Percentiles rank a stretch among this genome's conserved stretches.
phyloP scores from a whole-genome alignment of 1,140 invertebrate genomes.

The Hycleus cichorii region DNA sequence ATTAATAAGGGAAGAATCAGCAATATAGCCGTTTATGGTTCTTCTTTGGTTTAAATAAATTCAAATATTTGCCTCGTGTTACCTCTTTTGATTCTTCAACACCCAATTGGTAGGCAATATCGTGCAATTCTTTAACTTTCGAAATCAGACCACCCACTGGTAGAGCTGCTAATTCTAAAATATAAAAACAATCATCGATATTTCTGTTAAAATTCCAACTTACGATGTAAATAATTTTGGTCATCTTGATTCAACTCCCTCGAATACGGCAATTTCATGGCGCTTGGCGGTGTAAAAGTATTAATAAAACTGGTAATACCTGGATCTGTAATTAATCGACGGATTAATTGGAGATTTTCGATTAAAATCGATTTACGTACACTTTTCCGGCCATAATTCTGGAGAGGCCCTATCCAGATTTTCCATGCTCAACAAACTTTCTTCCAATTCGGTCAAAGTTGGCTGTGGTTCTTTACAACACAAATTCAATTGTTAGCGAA shows the following conservation, averaged over 20 bases:
- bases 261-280: conserved; percentile 48
- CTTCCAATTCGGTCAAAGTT: conserved; percentile 50
- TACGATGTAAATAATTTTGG: conserved; percentile 64
- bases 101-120: conserved; percentile 87
- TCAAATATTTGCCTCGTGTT: conserved; percentile 90
- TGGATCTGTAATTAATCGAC: conserved; percentile 47
- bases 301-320: conserved; percentile 66
- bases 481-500: conserved; percentile 25
- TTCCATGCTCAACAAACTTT: conserved; percentile 73
- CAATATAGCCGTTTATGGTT: no score
- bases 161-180: conserved; percentile 71
- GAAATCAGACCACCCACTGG: conserved; percentile 73
- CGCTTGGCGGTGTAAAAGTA: conserved; percentile 44
- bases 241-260: conserved; percentile 56
- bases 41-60: conserved; percentile 57
- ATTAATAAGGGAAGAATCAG: no score
- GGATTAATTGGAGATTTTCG: conserved; percentile 1
- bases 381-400: conserved; percentile 89
- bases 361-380: conserved; percentile 49
- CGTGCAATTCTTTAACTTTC: conserved; percentile 89
- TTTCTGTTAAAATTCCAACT: conserved; percentile 33
- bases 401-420: conserved; percentile 85
- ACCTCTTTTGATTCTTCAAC: conserved; percentile 93
- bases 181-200: neutral
- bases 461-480: conserved; percentile 31